Conservation (phyloP, 2,113 vertebrate species). For the Nerophis lumbriciformis region DNA sequence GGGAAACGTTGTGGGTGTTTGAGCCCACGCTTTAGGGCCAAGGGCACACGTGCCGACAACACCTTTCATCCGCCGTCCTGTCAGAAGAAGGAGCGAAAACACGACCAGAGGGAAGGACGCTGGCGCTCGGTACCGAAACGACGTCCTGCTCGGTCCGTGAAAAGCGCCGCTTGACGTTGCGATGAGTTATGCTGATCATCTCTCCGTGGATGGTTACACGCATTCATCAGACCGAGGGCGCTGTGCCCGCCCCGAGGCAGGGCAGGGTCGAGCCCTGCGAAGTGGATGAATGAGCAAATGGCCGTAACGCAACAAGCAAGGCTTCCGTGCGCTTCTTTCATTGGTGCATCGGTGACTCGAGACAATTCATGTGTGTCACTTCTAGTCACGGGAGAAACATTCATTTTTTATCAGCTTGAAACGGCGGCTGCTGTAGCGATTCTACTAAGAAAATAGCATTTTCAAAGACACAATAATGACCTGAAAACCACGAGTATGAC, state of each 20-base stretch:
- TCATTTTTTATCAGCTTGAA: background rate
- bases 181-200: constrained; percentile 4
- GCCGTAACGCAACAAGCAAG: constrained; percentile 31
- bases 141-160: constrained; percentile 29
- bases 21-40: constrained; percentile 8
- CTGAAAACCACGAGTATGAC: no score
- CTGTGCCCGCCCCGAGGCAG: constrained; percentile 25
- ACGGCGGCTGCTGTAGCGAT: no score
- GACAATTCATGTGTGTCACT: constrained; percentile 28
- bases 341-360: constrained; percentile 32
- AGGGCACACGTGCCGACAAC: constrained; percentile 23
- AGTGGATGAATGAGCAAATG: constrained; percentile 31
- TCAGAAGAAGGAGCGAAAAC: constrained; percentile 17
- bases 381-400: constrained; percentile 11
- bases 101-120: constrained; percentile 24
- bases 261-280: constrained; percentile 19
- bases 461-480: no score
- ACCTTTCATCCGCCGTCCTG: constrained; percentile 41
- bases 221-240: constrained; percentile 28
- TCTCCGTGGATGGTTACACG: constrained; percentile 30
- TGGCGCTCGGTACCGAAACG: constrained; percentile 21
- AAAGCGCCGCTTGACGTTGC: constrained; percentile 24
- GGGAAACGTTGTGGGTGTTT: constrained; percentile 25
- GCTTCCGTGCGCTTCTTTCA: constrained; percentile 26
- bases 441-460: no score